Percentiles rank a stretch among this genome's conserved stretches.
Conservation (phyloP, 2,888 invertebrate genomes). For the Drosophila anomalata region DNA sequence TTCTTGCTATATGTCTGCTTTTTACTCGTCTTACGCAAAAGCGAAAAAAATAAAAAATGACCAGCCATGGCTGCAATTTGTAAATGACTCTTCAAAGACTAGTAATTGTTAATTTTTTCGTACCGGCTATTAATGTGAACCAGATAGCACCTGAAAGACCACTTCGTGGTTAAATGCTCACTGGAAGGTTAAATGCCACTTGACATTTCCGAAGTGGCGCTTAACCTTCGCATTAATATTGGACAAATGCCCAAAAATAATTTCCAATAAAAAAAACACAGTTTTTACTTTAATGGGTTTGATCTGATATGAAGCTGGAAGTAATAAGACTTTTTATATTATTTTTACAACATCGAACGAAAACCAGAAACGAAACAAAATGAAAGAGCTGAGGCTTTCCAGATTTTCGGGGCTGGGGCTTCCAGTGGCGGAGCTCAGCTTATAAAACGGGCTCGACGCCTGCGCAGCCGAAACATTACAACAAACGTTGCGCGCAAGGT, state of each 20-base stretch:
- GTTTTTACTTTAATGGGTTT: constrained; percentile 52
- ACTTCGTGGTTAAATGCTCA: constrained; percentile 45
- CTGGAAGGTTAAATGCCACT: constrained; percentile 77
- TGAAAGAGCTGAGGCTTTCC: constrained; percentile 54
- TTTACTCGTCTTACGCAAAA: constrained; percentile 60
- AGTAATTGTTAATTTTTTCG: constrained; percentile 63
- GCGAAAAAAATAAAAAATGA: constrained; percentile 25
- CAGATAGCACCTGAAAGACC: constrained; percentile 67
- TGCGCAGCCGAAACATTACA: constrained; percentile 76
- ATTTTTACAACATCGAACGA: constrained; percentile 9
- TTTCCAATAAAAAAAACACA: constrained; percentile 59
- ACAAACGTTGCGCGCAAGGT: constrained; percentile 75
- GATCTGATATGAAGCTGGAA: constrained; percentile 50
- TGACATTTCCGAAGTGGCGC: constrained; percentile 66
- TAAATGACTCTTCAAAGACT: constrained; percentile 57
- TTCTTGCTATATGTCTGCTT: constrained; percentile 4
- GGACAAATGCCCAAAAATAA: constrained; percentile 65
- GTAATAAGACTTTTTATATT: constrained; percentile 21
- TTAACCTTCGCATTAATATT: constrained; percentile 69
- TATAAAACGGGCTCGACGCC: constrained; percentile 74
- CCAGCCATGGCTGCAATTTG: constrained; percentile 57
- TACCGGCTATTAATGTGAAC: constrained; percentile 70
- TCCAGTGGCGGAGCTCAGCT: constrained; percentile 68
- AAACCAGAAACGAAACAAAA: constrained; percentile 63
- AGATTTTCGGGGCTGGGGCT: constrained; percentile 66